These are phyloP conservation scores for Leptinotarsa rubiginosa DNA, from an alignment of 2,888 invertebrate genomes.

Conservation along the genomic window DNA sequence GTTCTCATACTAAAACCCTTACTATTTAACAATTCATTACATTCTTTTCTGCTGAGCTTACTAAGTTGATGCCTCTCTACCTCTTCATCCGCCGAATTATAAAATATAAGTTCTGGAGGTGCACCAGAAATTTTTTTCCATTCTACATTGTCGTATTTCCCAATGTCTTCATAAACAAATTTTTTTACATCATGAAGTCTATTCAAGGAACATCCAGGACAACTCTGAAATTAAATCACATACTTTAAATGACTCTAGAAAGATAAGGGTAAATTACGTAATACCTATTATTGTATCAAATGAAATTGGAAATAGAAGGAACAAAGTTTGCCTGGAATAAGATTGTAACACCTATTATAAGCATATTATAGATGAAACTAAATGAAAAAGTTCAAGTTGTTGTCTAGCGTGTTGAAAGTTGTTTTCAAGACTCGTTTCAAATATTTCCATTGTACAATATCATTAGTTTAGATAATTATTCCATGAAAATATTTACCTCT, in stretches of 20 bases:
- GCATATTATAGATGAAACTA: background rate
- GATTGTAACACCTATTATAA: conserved; percentile 15
- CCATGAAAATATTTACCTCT: conserved; percentile 46
- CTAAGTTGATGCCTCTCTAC: conserved; percentile 74
- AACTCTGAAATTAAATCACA: conserved; percentile 69
- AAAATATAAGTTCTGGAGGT: conserved; percentile 73
- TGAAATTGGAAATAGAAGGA: background rate
- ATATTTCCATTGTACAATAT: background rate
- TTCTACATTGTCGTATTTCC: conserved; percentile 71
- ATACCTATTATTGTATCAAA: background rate
- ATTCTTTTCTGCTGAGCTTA: conserved; percentile 72
- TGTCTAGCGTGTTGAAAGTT: background rate
- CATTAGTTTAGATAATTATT: background rate
- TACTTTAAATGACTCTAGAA: background rate
- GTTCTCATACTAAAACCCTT: conserved; percentile 70
- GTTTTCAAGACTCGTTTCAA: background rate
- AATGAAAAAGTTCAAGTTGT: too few species aligned
- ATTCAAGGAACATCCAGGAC: conserved; percentile 77
- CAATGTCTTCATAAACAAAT: conserved; percentile 78
- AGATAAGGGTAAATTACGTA: background rate
- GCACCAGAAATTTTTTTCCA: conserved; percentile 78
- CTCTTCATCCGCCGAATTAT: conserved; percentile 71
- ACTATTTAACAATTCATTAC: conserved; percentile 73
- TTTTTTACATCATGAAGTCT: conserved; percentile 74
- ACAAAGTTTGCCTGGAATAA: conserved; percentile 3